phyloP scores from a whole-genome alignment of 2,113 vertebrate genomes.

The Vulpes vulpes region DNA sequence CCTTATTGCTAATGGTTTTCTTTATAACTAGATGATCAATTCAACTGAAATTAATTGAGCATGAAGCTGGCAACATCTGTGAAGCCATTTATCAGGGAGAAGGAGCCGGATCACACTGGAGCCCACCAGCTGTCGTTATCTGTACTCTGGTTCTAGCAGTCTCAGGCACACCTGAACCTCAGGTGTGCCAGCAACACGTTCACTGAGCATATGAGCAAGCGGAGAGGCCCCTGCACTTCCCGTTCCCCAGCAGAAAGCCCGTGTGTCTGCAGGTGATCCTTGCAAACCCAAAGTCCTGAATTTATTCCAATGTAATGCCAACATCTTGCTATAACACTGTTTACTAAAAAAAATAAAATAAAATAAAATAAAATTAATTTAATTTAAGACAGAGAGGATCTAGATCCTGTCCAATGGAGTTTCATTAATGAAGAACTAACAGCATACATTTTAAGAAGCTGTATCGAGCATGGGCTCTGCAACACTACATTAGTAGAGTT shows the following conservation, averaged over 20 bases:
- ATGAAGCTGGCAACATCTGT: conserved; percentile 79
- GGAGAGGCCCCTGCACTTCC: background rate
- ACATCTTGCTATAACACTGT: background rate
- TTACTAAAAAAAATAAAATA: background rate
- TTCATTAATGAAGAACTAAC: background rate
- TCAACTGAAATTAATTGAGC: conserved; percentile 82
- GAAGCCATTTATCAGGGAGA: conserved; percentile 75
- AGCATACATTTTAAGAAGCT: background rate
- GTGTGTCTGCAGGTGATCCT: background rate
- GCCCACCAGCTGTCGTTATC: conserved; percentile 42
- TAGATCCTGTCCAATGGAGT: background rate
- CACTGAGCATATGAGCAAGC: fast-evolving
- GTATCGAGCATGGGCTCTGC: background rate
- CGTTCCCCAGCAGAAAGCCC: background rate
- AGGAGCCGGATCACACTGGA: background rate
- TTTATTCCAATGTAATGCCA: background rate
- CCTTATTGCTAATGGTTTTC: conserved; percentile 78
- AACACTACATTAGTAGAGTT: background rate
- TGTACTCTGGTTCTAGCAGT: background rate
- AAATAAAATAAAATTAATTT: background rate
- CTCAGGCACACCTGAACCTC: conserved; percentile 44
- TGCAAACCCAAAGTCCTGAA: background rate
- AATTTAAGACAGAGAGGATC: background rate
- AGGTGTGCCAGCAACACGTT: background rate
- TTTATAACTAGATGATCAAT: conserved; percentile 81